These are phyloP conservation scores for Schizaphis graminum DNA, from an alignment of 2,888 invertebrate species.

Conservation along the genomic window DNA sequence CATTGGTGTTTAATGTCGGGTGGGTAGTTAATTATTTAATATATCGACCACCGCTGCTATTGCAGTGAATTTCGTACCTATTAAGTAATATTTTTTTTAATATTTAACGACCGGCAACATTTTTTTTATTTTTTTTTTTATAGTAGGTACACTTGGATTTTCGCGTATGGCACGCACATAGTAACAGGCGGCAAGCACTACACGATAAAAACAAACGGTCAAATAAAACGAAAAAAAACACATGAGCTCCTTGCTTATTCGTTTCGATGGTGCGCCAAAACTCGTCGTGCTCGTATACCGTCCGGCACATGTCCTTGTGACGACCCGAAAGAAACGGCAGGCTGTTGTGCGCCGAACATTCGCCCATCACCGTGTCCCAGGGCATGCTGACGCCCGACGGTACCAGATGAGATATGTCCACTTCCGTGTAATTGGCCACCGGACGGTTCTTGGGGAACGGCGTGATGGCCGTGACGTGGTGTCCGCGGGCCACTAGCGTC, in stretches of 20 bases:
- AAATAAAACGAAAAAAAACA: neutral
- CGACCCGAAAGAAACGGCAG: conserved; percentile 53
- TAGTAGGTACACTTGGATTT: neutral
- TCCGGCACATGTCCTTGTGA: conserved; percentile 37
- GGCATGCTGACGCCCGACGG: conserved; percentile 25
- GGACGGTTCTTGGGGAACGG: conserved; percentile 65
- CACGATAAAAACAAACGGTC: neutral
- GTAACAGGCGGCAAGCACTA: neutral
- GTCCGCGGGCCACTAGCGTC: conserved; percentile 69
- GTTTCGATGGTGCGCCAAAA: neutral
- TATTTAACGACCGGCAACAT: neutral
- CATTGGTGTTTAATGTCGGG: too few relatives aligned
- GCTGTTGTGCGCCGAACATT: conserved; percentile 50
- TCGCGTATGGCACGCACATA: neutral
- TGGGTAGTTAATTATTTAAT: too few relatives aligned
- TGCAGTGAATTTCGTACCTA: neutral
- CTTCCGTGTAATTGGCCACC: conserved; percentile 57
- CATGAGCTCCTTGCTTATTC: neutral
- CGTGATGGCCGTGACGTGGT: conserved; percentile 69
- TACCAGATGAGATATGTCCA: conserved; percentile 38
- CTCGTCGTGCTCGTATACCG: conserved; percentile 16
- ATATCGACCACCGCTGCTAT: too few relatives aligned
- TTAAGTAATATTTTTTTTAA: neutral
- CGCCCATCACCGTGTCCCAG: conserved; percentile 42
- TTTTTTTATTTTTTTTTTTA: neutral